Percentiles rank a stretch among this genome's conserved stretches.
Conservation (phyloP, 1,140 invertebrate species). For the Delia radicum region DNA sequence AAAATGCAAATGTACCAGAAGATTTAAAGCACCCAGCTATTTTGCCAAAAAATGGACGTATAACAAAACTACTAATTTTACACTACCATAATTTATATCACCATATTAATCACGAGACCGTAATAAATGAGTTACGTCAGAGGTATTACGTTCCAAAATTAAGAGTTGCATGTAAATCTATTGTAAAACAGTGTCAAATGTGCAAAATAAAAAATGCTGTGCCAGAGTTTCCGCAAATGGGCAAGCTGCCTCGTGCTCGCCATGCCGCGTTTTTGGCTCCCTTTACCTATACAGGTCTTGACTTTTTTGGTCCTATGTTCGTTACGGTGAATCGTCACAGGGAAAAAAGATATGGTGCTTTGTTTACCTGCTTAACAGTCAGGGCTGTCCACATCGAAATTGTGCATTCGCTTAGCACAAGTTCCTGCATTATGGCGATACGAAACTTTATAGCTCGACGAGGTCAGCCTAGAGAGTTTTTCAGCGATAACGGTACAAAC, state of each 20-base stretch:
- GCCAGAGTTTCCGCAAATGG: not conserved
- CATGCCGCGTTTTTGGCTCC: not conserved
- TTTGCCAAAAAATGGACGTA: not conserved
- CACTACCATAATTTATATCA: not conserved
- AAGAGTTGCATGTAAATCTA: not conserved
- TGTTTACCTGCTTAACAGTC: not conserved
- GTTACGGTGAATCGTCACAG: not conserved
- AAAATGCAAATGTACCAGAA: not conserved
- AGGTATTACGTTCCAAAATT: not conserved
- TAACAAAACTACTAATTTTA: not conserved
- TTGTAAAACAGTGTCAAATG: not conserved
- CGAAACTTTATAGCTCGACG: not conserved
- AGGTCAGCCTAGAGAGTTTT: not conserved
- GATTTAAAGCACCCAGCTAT: not conserved
- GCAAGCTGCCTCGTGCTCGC: not conserved
- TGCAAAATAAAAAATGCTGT: not conserved
- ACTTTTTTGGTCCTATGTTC: constrained; percentile 3
- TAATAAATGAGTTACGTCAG: constrained; percentile 1
- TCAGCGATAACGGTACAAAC: constrained; percentile 7
- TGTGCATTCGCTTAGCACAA: not conserved
- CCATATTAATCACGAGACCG: not conserved
- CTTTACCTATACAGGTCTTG: not conserved
- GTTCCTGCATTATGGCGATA: not conserved
- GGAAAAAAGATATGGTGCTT: constrained; percentile 16
- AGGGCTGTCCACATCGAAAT: not conserved